Evolutionary conservation across 2,888 invertebrate genomes (phyloP), one percentile per base, ranked within the genome.

Genomic region (Hedya salicella): DNA sequence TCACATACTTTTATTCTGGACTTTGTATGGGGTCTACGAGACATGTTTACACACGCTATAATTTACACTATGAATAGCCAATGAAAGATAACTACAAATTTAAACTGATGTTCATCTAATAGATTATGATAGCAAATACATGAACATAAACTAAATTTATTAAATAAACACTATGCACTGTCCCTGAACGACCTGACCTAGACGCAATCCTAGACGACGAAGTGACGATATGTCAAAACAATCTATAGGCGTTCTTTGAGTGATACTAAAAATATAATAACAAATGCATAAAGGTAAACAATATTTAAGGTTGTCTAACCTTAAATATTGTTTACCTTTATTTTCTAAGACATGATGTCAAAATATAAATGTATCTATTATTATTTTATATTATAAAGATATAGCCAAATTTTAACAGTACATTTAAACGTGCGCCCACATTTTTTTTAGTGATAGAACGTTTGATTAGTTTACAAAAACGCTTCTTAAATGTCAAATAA

Each of bases 1-100:
- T 87, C 91, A 77, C 81, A 81, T 61, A 86, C 75, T 79, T 85
- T 89, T 68, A 89, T 82, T 75, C 81, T 83, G 40, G 89, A 83
- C 77, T 85, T 91, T 52, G 73, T 75, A 69, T 83, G 85, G 49
- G 80, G 77, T 73, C 81, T 86, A 56, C 78, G 81, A 68, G 91
- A 89, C 90, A 91, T 91, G 71, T 70, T 78, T 59, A 25, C 53
- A 64, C 14, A 25, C 42, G 6, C n/a, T 5, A 40, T 2, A 39
- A 44, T 30, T 32, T 57, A 25, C 16, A 11, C 17, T 39, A 3
- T 53, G 6, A 17, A 46, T 1, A 17, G 42, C 30, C 13, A 16
- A 44, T 21, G 30, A 16, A 56, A 44, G 44, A 17, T 17, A 46
- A 57, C 57, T 32, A 19, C 17, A 32, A 30, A 30, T 56, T 46